Evolutionary conservation across 2,888 invertebrate genomes (phyloP).

Genomic region (Neoitamus cyanurus): DNA sequence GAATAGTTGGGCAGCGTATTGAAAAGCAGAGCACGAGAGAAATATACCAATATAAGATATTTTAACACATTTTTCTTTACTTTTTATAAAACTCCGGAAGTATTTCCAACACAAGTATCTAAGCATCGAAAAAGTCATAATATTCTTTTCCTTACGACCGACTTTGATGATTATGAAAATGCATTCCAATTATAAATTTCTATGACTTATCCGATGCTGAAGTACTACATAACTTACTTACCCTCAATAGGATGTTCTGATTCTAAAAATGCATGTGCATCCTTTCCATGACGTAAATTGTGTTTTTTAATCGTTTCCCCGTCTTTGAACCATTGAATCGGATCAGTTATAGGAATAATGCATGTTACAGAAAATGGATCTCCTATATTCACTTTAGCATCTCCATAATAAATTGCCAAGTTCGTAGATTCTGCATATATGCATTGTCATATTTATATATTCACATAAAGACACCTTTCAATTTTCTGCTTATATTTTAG

Average conservation of each 20-base stretch:
- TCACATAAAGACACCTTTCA: not conserved
- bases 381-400: conserved; percentile 63
- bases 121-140: not conserved
- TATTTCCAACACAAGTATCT: conserved; percentile 34
- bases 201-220: not conserved
- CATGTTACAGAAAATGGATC: conserved; percentile 64
- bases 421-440: not conserved
- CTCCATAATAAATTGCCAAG: conserved; percentile 61
- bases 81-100: not conserved
- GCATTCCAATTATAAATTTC: not conserved
- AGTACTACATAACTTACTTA: conserved; percentile 56
- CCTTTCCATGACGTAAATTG: conserved; percentile 65
- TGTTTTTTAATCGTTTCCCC: conserved; percentile 63
- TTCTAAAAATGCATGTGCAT: conserved; percentile 62
- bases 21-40: too few relatives aligned
- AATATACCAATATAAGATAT: not conserved
- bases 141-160: not conserved
- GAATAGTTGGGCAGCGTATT: too few relatives aligned
- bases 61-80: not conserved
- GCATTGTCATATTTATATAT: not conserved
- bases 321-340: conserved; percentile 64
- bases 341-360: conserved; percentile 63
- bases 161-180: not conserved
- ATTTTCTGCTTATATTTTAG: not conserved
- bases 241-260: conserved; percentile 63